Percentiles rank a stretch among this genome's conserved stretches.
Conservation (phyloP, 2,113 vertebrate species). For the Sylvietta virens region DNA sequence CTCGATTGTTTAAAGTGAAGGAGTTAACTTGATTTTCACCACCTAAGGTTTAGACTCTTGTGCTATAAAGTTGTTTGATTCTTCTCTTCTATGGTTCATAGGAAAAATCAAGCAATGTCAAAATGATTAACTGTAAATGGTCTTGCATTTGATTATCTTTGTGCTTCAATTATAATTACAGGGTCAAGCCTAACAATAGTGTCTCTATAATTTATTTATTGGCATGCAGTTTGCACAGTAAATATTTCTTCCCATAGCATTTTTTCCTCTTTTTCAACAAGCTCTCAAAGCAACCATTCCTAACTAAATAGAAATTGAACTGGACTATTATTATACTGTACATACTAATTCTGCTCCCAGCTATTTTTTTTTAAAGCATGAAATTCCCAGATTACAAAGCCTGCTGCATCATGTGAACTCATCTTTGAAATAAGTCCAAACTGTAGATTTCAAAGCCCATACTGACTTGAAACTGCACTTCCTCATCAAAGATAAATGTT, state of each 20-base stretch:
- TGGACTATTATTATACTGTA: slow-evolving; percentile 31
- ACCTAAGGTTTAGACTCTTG: slow-evolving; percentile 1
- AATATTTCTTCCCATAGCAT: slow-evolving; percentile 13
- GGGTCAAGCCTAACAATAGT: slow-evolving; percentile 25
- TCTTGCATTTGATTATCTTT: slow-evolving; percentile 42
- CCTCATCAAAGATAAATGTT: slow-evolving; percentile 52
- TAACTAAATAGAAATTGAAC: slow-evolving; percentile 57
- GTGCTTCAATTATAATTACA: slow-evolving; percentile 40
- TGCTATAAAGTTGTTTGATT: not conserved
- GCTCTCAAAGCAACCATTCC: slow-evolving; percentile 48
- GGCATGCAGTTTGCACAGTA: slow-evolving; percentile 5
- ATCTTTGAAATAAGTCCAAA: slow-evolving; percentile 34
- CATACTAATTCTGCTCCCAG: slow-evolving; percentile 54
- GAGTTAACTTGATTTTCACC: slow-evolving; percentile 13
- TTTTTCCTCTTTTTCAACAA: slow-evolving; percentile 36
- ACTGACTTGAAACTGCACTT: slow-evolving; percentile 28
- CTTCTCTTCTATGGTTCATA: not conserved
- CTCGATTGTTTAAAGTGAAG: not conserved
- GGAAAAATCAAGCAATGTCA: slow-evolving; percentile 13
- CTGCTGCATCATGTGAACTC: slow-evolving; percentile 2
- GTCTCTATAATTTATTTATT: slow-evolving; percentile 62
- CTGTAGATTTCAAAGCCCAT: slow-evolving; percentile 32
- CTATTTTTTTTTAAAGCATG: not conserved
- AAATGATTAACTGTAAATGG: slow-evolving; percentile 45
- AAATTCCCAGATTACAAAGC: slow-evolving; percentile 47